Evolutionary conservation across 1,140 invertebrate genomes (phyloP).

Genomic region (Callitettix versicolor): DNA sequence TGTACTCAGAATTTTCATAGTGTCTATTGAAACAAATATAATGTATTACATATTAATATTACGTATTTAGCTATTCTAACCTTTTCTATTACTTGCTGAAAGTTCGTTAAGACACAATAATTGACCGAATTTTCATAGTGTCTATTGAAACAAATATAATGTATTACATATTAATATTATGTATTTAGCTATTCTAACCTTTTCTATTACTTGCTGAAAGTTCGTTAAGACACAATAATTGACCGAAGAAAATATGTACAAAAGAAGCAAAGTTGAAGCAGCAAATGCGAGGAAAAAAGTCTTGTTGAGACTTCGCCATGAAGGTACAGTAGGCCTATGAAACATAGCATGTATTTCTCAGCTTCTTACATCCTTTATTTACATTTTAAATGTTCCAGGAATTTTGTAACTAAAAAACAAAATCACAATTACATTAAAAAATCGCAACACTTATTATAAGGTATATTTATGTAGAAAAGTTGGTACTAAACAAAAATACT

Average conservation of each 20-base stretch:
- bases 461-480: no score
- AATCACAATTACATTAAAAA: no score
- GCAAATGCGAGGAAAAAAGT: neutral
- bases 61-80: neutral
- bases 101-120: slow-evolving; percentile 6
- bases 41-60: no score
- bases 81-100: slow-evolving; percentile 1
- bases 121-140: neutral
- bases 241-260: neutral
- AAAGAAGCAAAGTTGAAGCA: neutral
- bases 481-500: no score
- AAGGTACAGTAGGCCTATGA: slow-evolving; percentile 18
- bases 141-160: no score
- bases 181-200: neutral
- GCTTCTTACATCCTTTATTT: no score
- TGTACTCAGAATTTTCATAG: neutral
- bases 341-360: neutral
- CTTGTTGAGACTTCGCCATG: slow-evolving; percentile 6
- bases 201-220: neutral
- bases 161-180: no score
- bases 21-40: no score
- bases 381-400: no score
- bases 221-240: slow-evolving; percentile 9
- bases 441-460: no score
- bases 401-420: no score